Conservation (phyloP, 2,797 vertebrate genomes). For the Phylloscopus collybita region DNA sequence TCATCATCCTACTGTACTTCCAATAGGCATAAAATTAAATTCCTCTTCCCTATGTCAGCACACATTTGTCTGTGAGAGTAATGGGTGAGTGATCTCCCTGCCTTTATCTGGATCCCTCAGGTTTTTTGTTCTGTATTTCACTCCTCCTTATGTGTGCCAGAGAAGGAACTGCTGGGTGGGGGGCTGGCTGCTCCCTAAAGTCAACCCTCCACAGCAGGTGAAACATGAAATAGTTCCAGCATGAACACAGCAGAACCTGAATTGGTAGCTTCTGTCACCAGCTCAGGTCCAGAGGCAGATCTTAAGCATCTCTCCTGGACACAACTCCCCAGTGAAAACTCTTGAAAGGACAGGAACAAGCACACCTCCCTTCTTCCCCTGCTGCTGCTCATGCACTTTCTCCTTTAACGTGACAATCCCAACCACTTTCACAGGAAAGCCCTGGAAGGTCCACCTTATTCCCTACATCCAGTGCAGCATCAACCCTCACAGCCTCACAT, state of each 20-base stretch:
- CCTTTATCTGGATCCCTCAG: too few species aligned
- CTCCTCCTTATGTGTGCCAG: too few species aligned
- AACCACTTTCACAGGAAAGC: rapidly evolving
- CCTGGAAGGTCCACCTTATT: neutral
- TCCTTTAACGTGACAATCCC: too few species aligned
- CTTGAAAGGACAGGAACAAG: neutral
- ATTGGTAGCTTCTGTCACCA: neutral
- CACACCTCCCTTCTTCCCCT: neutral
- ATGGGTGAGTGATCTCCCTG: too few species aligned
- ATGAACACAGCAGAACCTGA: neutral
- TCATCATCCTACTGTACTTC: too few species aligned
- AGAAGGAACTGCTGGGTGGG: too few species aligned
- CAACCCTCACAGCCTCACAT: neutral
- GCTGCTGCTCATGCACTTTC: neutral
- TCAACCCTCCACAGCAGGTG: too few species aligned
- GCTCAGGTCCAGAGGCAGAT: neutral
- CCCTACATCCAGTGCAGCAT: neutral
- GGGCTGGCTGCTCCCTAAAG: too few species aligned
- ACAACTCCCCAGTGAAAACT: neutral
- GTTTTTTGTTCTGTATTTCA: too few species aligned
- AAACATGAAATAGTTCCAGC: neutral
- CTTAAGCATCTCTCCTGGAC: neutral
- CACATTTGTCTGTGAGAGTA: too few species aligned
- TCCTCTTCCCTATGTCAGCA: too few species aligned
- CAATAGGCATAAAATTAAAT: too few species aligned